Conservation (phyloP, 2,113 vertebrate species). For the Tetrao urogallus region DNA sequence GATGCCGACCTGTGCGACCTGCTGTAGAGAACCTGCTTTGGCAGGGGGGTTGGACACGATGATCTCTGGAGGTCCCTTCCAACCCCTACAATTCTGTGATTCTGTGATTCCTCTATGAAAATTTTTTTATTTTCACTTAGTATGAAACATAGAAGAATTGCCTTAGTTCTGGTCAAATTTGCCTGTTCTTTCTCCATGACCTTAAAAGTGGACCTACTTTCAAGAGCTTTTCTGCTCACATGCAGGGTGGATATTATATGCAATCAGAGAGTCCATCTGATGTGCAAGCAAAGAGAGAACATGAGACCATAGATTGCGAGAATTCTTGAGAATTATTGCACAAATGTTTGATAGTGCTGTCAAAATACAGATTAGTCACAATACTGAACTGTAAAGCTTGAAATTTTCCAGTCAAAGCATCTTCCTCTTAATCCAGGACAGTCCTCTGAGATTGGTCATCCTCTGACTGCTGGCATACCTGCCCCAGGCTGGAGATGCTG, state of each 20-base stretch:
- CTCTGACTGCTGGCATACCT: not conserved
- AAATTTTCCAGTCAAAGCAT: not conserved
- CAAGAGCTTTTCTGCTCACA: not conserved
- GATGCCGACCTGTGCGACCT: too few relatives aligned
- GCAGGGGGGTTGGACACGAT: too few relatives aligned
- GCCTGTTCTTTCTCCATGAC: not conserved
- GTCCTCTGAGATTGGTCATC: not conserved
- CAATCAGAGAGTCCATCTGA: not conserved
- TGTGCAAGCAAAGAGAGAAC: not conserved
- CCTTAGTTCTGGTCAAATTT: not conserved
- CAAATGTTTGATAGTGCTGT: not conserved
- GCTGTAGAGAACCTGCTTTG: too few relatives aligned
- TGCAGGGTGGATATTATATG: not conserved
- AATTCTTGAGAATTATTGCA: not conserved
- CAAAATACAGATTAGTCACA: conserved; percentile 1
- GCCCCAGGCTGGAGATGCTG: not conserved
- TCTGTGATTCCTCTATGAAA: not conserved
- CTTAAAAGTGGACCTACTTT: not conserved
- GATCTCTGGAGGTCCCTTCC: too few relatives aligned
- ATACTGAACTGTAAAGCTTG: not conserved
- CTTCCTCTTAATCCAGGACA: not conserved
- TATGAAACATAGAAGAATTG: conserved; percentile 20
- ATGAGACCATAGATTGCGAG: not conserved
- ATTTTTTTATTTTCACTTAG: not conserved
- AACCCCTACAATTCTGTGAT: too few relatives aligned